Percentiles rank a stretch among this genome's conserved stretches.
phyloP scores from a whole-genome alignment of 2,888 invertebrate species.

The Enchytraeus crypticus region DNA sequence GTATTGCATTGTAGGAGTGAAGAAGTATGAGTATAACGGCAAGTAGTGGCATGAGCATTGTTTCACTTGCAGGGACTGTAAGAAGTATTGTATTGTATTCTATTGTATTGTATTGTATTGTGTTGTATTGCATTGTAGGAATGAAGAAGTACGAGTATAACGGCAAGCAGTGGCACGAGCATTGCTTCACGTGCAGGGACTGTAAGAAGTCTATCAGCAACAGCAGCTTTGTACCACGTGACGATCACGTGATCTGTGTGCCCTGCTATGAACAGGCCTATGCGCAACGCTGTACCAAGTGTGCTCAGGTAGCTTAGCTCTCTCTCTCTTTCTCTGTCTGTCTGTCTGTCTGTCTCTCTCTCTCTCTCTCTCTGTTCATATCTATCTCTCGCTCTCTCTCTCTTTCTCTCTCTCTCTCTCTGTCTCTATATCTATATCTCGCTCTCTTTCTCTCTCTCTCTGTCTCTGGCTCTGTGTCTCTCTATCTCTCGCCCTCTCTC shows the following conservation, averaged over 20 bases:
- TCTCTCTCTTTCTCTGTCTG: background rate
- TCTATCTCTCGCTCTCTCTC: no score
- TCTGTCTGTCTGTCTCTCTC: conserved; percentile 1
- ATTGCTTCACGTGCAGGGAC: conserved; percentile 95
- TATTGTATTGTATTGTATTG: no score
- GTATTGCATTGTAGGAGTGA: conserved; percentile 67
- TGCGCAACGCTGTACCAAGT: conserved; percentile 74
- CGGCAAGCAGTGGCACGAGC: conserved; percentile 99
- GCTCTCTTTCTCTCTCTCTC: no score
- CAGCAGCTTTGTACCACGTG: conserved; percentile 96
- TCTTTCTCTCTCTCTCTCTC: no score
- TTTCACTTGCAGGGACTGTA: conserved; percentile 88
- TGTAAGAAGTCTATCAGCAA: conserved; percentile 92
- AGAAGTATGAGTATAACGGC: conserved; percentile 99
- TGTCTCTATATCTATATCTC: no score
- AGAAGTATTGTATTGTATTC: no score
- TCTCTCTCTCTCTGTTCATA: no score
- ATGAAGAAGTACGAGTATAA: conserved; percentile 99
- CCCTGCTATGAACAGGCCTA: conserved; percentile 99
- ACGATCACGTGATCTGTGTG: conserved; percentile 91
- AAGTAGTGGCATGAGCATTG: conserved; percentile 72
- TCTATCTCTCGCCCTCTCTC: no score
- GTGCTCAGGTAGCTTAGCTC: conserved; percentile 21
- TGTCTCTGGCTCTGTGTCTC: no score
- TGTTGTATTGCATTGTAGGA: conserved; percentile 64